Percentiles rank a stretch among this genome's conserved stretches.
Evolutionary conservation across 1,140 invertebrate species (phyloP).

Genomic region (Potamilus streckersoni): DNA sequence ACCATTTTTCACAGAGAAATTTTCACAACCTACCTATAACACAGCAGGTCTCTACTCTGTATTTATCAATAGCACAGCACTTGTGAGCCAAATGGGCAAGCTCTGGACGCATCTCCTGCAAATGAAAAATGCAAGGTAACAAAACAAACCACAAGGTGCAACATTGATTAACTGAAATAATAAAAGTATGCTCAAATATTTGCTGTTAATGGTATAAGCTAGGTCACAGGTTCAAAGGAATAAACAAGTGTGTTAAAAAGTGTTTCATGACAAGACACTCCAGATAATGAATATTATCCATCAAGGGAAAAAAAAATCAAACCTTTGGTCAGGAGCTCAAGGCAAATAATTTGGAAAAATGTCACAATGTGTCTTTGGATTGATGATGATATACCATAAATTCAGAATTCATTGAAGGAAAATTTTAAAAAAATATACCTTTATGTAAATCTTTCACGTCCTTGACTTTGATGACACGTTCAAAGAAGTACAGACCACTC

Average conservation of each 20-base stretch:
- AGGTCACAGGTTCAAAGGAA: not conserved
- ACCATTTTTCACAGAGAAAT: not conserved
- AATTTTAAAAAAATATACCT: too few species aligned
- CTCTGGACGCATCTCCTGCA: slow-evolving; percentile 86
- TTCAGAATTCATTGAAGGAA: too few species aligned
- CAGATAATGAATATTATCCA: not conserved
- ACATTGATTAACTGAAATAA: not conserved
- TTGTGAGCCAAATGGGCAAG: slow-evolving; percentile 93
- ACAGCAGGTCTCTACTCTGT: slow-evolving; percentile 97
- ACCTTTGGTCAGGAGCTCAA: too few species aligned
- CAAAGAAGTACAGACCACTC: too few species aligned
- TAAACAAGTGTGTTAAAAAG: not conserved
- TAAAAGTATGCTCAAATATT: not conserved
- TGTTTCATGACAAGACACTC: not conserved
- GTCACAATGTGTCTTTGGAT: too few species aligned
- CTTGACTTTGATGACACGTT: too few species aligned
- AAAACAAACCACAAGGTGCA: not conserved
- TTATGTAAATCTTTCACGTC: too few species aligned
- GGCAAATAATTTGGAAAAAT: too few species aligned
- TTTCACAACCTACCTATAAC: slow-evolving; percentile 85
- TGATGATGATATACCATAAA: too few species aligned
- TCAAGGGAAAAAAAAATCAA: not conserved
- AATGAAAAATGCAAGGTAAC: not conserved
- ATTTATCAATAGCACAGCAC: slow-evolving; percentile 95
- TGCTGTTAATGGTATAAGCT: not conserved